A percentile compares a stretch with the other conserved stretches of the same genome.
phyloP scores from a whole-genome alignment of 2,113 vertebrate genomes.

The Myrmophylax atrothorax region DNA sequence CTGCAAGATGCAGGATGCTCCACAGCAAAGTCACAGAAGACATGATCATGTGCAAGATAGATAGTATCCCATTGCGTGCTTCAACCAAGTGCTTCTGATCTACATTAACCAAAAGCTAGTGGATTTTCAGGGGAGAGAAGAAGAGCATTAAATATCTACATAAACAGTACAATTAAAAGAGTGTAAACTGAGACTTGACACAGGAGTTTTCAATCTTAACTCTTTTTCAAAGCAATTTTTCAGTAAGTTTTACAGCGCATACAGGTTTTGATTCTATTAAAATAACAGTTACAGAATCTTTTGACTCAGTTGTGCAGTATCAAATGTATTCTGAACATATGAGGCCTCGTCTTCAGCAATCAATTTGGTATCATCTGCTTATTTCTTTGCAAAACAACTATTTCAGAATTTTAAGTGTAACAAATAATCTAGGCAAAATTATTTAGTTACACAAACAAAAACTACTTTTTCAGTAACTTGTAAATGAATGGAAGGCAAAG shows the following conservation, averaged over 20 bases:
- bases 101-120: slow-evolving; percentile 89
- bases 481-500: neutral
- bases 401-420: neutral
- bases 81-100: slow-evolving; percentile 95
- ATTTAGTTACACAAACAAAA: neutral
- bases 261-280: neutral
- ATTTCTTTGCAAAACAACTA: neutral
- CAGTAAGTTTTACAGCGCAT: neutral
- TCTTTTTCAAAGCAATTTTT: neutral
- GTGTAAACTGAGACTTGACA: neutral
- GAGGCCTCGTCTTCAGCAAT: neutral
- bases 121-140: neutral
- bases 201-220: neutral
- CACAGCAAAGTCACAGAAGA: slow-evolving; percentile 95
- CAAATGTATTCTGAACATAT: neutral
- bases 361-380: neutral
- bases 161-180: neutral
- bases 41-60: slow-evolving; percentile 97
- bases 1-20: slow-evolving; percentile 91
- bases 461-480: neutral
- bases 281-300: neutral
- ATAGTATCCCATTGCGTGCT: slow-evolving; percentile 93
- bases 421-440: neutral
- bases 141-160: neutral
- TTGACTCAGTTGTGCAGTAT: neutral